A percentile compares a stretch with the other conserved stretches of the same genome.
These are phyloP conservation scores for Bombus soroeensis DNA, from an alignment of 1,140 invertebrate species.

Conservation along the genomic window DNA sequence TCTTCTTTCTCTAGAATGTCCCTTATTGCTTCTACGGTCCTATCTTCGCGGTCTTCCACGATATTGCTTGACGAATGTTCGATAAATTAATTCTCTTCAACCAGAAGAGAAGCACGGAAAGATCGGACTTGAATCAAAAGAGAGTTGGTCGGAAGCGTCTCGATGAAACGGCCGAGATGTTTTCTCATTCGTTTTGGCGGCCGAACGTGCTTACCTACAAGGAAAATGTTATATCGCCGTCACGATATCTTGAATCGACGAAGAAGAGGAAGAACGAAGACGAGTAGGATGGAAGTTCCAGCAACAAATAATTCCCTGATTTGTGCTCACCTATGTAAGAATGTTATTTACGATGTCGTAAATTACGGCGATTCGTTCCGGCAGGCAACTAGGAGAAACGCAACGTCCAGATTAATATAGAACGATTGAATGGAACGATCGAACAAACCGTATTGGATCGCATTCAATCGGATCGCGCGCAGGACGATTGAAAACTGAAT, in stretches of 20 bases:
- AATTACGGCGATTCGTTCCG: slow-evolving; percentile 42
- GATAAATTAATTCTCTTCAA: not conserved
- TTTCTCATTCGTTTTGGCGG: too few species aligned
- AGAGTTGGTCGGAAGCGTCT: too few species aligned
- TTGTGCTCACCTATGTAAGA: slow-evolving; percentile 36
- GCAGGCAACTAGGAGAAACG: slow-evolving; percentile 12
- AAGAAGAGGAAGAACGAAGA: not conserved
- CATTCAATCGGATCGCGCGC: slow-evolving; percentile 13
- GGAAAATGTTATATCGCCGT: too few species aligned
- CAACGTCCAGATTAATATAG: slow-evolving; percentile 42
- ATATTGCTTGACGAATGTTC: not conserved
- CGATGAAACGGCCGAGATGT: too few species aligned
- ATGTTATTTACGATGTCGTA: slow-evolving; percentile 51
- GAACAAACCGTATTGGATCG: slow-evolving; percentile 43
- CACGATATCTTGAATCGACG: not conserved
- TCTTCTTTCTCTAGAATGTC: not conserved
- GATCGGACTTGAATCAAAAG: not conserved
- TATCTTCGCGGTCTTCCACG: not conserved
- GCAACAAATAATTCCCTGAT: slow-evolving; percentile 48
- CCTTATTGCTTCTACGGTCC: not conserved
- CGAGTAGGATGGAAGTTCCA: not conserved
- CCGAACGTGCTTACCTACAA: too few species aligned
- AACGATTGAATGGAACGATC: slow-evolving; percentile 29
- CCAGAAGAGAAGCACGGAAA: not conserved
- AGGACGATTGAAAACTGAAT: slow-evolving; percentile 39